Conservation (phyloP, 2,113 vertebrate species). For the Tautogolabrus adspersus region DNA sequence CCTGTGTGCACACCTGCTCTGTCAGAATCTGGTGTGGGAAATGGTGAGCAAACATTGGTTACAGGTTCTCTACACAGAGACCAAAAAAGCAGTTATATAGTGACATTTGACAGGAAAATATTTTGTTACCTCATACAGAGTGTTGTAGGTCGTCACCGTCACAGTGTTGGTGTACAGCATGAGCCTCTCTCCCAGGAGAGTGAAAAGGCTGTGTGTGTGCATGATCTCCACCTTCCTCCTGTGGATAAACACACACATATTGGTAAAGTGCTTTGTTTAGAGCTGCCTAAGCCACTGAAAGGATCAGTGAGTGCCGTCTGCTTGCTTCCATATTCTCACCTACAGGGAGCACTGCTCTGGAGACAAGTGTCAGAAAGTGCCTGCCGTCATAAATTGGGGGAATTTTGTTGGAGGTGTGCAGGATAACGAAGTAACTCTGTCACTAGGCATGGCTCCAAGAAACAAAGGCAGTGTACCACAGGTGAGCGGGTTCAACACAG, state of each 20-base stretch:
- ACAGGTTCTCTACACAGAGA: background rate
- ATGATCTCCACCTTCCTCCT: conserved; percentile 98
- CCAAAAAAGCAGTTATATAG: background rate
- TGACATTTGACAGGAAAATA: conserved; percentile 13
- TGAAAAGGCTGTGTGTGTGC: conserved; percentile 98
- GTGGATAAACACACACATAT: conserved; percentile 44
- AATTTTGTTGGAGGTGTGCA: conserved; percentile 45
- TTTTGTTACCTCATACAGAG: conserved; percentile 92
- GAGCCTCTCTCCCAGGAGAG: conserved; percentile 93
- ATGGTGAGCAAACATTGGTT: conserved; percentile 12
- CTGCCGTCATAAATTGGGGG: conserved; percentile 68
- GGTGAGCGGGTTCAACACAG: conserved; percentile 49
- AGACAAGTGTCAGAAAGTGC: conserved; percentile 68
- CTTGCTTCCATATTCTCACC: conserved; percentile 34
- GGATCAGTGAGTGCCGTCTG: conserved; percentile 53
- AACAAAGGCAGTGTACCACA: conserved; percentile 37
- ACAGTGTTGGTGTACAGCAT: conserved; percentile 94
- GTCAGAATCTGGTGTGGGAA: conserved; percentile 89
- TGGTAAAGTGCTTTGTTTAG: conserved; percentile 64
- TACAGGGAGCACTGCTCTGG: conserved; percentile 47
- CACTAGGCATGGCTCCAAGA: conserved; percentile 51
- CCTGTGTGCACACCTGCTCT: conserved; percentile 98
- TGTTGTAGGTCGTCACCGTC: conserved; percentile 95
- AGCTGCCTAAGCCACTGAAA: conserved; percentile 60
- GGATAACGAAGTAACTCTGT: conserved; percentile 68